phyloP scores from a whole-genome alignment of 2,888 invertebrate genomes.

The Gerosis bhagava region DNA sequence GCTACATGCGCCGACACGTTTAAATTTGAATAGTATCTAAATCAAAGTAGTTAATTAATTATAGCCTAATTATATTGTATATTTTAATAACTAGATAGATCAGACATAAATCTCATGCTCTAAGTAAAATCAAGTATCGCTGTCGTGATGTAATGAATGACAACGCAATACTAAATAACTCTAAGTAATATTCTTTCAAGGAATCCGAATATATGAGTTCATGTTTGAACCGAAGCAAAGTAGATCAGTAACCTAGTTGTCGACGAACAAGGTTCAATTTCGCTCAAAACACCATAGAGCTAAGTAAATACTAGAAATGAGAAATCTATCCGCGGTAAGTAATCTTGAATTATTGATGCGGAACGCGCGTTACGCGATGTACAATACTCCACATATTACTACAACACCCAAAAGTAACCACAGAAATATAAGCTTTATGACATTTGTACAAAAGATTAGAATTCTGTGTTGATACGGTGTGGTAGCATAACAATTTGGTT shows the following conservation, averaged over 20 bases:
- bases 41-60: too few relatives aligned
- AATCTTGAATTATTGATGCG: slow-evolving; percentile 78
- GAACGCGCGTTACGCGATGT: slow-evolving; percentile 55
- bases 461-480: neutral
- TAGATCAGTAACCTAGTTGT: neutral
- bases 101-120: too few relatives aligned
- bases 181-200: neutral
- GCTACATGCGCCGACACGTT: too few relatives aligned
- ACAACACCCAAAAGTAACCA: neutral
- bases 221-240: slow-evolving; percentile 3
- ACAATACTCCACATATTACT: slow-evolving; percentile 35
- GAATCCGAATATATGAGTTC: slow-evolving; percentile 1
- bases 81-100: too few relatives aligned
- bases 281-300: slow-evolving; percentile 23
- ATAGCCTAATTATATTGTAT: too few relatives aligned
- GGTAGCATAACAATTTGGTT: slow-evolving; percentile 23
- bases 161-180: too few relatives aligned
- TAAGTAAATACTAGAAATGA: slow-evolving; percentile 50
- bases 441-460: slow-evolving; percentile 3
- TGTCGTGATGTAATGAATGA: too few relatives aligned
- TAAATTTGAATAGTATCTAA: too few relatives aligned
- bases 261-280: slow-evolving; percentile 11
- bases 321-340: slow-evolving; percentile 50
- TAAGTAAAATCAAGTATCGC: too few relatives aligned
- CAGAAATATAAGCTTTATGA: slow-evolving; percentile 6